Base-by-base conservation (phyloP, 2,888 invertebrate genomes). In the Ornithoptera priamus region DNA sequence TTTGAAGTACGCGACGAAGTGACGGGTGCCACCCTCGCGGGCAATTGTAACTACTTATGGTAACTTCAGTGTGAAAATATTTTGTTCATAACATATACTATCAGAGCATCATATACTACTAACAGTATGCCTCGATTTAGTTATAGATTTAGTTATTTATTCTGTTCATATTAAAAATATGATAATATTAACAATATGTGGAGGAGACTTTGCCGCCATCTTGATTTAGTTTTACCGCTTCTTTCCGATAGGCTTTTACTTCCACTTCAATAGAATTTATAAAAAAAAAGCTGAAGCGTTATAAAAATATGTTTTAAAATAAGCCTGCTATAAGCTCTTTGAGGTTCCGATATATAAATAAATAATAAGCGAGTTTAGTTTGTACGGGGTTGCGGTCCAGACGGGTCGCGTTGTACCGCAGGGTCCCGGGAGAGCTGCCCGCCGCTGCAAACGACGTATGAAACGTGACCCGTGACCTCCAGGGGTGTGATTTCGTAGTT, bases 1-100 rank as follows among this genome's bases (percentile, higher is more conserved):
- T 64, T 63, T 64, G 67, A 64, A 62, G 69, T 70, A 46, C 46
- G 58, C 65, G 59, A 30, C 59, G 65, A 42, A 66, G 62, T 66
- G 53, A 39, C 15, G 50, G 63, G 63, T 60, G 42, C 46, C 67
- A 53, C 70, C 67, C 64, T 60, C 46, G 36, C 67, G 58, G 60
- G 36, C 63, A 67, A 64, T 70, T 67, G 66, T 60, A 39, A 64
- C 50, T 36, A 46, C 64, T 67, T 67, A 70, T 62, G 57, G 53
- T 62, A n/a, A 42, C 20, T 57, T 50, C n/a, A 30, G 50, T 36
- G 57, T 63, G 39, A 62, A 58, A 50, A 58, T 62, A 69, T 65
- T 69, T 61, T 59, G 57, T 20, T n/a, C 57, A 22, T 20, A 18
- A 8, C 20, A 7, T n/a, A 56, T 18, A 56, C 56, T 56, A 56